A percentile compares a stretch with the other conserved stretches of the same genome.
Evolutionary conservation across 2,113 vertebrate species (phyloP).

Genomic region (Speoplatyrhinus poulsoni): DNA sequence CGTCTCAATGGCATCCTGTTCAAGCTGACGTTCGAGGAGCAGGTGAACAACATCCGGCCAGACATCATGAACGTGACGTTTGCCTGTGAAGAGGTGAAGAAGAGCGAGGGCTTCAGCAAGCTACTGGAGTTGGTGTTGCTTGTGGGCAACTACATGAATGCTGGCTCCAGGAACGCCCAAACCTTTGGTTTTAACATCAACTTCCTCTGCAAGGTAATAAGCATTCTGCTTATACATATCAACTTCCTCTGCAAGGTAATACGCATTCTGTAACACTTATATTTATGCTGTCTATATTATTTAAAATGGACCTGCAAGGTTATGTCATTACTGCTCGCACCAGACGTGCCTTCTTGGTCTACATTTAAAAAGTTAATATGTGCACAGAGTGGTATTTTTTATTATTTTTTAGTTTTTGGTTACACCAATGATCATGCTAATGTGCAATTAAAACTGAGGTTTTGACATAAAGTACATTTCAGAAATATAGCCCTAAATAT

Average conservation of each 20-base stretch:
- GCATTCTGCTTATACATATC: not conserved
- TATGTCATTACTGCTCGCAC: no score
- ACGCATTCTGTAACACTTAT: no score
- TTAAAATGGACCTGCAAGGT: no score
- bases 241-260: not conserved
- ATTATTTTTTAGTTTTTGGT: no score
- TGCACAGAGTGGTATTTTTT: no score
- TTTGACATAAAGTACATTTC: no score
- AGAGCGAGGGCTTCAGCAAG: slow-evolving; percentile 88
- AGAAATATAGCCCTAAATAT: no score
- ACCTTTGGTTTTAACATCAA: slow-evolving; percentile 94
- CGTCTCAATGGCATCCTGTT: slow-evolving; percentile 93
- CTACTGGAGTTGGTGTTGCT: slow-evolving; percentile 89
- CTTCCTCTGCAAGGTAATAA: slow-evolving; percentile 93
- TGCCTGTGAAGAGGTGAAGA: slow-evolving; percentile 96
- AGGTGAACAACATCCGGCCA: slow-evolving; percentile 93
- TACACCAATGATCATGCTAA: no score
- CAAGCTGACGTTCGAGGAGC: slow-evolving; percentile 94
- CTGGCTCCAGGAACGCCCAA: slow-evolving; percentile 95
- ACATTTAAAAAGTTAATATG: no score
- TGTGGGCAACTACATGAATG: slow-evolving; percentile 98
- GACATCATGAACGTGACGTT: slow-evolving; percentile 95
- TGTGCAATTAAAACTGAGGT: no score
- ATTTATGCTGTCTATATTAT: no score
- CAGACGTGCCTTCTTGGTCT: no score